phyloP scores from a whole-genome alignment of 2,888 invertebrate species.

The Andrena camellia region DNA sequence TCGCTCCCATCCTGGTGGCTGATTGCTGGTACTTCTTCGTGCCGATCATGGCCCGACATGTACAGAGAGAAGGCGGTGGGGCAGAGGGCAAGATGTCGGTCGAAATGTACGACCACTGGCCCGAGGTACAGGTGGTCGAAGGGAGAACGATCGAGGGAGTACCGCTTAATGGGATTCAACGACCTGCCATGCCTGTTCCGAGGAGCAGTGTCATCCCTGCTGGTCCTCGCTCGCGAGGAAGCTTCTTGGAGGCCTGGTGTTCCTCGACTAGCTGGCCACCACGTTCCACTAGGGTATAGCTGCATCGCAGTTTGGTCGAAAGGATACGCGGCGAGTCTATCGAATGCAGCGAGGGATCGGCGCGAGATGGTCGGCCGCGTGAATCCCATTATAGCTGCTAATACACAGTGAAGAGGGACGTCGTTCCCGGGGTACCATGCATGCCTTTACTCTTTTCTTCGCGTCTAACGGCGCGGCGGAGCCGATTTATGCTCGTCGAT shows the following conservation, averaged over 20 bases:
- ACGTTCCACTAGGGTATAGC: not conserved
- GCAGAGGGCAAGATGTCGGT: slow-evolving; percentile 34
- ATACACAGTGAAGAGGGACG: not conserved
- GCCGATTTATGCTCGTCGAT: not conserved
- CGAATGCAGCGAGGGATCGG: not conserved
- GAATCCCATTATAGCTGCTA: slow-evolving; percentile 3
- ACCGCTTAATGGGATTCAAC: slow-evolving; percentile 79
- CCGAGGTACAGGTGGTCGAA: slow-evolving; percentile 70
- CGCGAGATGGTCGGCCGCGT: slow-evolving; percentile 3
- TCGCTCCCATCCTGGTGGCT: slow-evolving; percentile 69
- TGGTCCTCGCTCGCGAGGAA: slow-evolving; percentile 36
- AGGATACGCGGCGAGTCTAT: slow-evolving; percentile 16
- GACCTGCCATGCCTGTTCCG: slow-evolving; percentile 69
- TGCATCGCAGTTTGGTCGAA: too few species aligned
- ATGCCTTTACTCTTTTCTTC: not conserved
- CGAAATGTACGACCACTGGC: slow-evolving; percentile 57
- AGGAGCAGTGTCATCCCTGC: slow-evolving; percentile 58
- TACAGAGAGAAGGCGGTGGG: slow-evolving; percentile 6
- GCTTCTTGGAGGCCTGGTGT: not conserved
- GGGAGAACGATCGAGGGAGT: slow-evolving; percentile 71
- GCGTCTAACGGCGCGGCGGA: not conserved
- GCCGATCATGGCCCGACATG: slow-evolving; percentile 26
- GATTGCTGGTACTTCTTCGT: slow-evolving; percentile 35
- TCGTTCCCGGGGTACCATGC: not conserved
- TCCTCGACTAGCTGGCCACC: slow-evolving; percentile 9